phyloP scores from a whole-genome alignment of 2,797 vertebrate genomes.

The Hybognathus amarus region DNA sequence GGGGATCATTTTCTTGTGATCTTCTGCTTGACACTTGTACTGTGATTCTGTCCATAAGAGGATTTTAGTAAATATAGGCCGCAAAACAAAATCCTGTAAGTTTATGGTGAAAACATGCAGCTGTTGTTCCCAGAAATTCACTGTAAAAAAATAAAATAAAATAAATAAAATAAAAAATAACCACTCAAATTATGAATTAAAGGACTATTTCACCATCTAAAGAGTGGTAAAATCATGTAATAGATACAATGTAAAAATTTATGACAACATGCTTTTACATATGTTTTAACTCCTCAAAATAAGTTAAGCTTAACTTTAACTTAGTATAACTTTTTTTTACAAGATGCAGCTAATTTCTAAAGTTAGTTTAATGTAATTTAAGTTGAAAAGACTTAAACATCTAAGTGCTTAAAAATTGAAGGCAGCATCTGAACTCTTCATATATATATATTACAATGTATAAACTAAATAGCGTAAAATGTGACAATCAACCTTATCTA shows the following conservation, averaged over 20 bases:
- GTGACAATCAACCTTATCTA: background rate
- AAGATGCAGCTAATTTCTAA: no score
- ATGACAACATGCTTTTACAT: no score
- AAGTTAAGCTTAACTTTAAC: no score
- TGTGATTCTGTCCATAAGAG: background rate
- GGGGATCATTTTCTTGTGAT: slow-evolving; percentile 8
- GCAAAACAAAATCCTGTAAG: background rate
- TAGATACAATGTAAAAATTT: background rate
- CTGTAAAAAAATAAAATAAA: background rate
- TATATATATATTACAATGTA: background rate
- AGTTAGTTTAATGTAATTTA: no score
- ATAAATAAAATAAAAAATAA: background rate
- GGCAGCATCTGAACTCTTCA: no score
- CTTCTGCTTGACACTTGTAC: background rate
- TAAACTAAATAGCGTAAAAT: background rate
- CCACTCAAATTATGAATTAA: background rate
- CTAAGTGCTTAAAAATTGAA: no score
- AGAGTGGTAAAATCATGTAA: background rate
- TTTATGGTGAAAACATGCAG: background rate
- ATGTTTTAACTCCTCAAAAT: no score
- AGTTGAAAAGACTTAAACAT: no score
- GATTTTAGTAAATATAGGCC: background rate
- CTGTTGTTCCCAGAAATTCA: background rate
- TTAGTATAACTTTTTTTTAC: no score
- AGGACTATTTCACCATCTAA: background rate